Evolutionary conservation across 2,888 invertebrate genomes (phyloP).

Genomic region (Deilephila elpenor): DNA sequence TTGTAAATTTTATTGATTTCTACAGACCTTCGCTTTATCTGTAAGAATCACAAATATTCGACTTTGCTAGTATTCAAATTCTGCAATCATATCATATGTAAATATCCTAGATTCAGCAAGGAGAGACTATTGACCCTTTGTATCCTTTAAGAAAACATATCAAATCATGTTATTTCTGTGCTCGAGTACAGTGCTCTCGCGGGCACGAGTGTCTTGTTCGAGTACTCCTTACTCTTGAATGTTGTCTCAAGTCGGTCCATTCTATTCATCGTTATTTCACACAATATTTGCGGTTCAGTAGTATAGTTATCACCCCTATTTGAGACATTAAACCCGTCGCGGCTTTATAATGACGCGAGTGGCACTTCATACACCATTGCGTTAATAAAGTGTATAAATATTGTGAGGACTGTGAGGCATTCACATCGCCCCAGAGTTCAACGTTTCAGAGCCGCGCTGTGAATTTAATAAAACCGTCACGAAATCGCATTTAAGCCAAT

Average conservation of each 20-base stretch:
- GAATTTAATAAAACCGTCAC: slow-evolving; percentile 25
- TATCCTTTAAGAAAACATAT: neutral
- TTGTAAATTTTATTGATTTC: neutral
- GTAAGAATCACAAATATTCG: neutral
- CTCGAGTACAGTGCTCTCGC: neutral
- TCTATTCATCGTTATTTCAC: slow-evolving; percentile 2
- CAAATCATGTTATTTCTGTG: neutral
- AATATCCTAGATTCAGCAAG: neutral
- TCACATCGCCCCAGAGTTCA: slow-evolving; percentile 19
- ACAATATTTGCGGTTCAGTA: slow-evolving; percentile 7
- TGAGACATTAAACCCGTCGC: slow-evolving; percentile 1
- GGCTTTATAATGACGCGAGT: neutral
- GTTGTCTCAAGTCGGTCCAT: slow-evolving; percentile 8
- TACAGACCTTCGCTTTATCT: neutral
- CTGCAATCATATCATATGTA: neutral
- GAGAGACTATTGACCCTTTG: neutral
- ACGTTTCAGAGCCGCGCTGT: slow-evolving; percentile 16
- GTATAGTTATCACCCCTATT: slow-evolving; percentile 5
- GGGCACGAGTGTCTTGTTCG: neutral
- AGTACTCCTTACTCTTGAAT: neutral
- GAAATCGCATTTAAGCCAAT: slow-evolving; percentile 26
- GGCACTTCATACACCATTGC: neutral
- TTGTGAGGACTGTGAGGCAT: slow-evolving; percentile 14
- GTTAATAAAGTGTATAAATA: slow-evolving; percentile 19
- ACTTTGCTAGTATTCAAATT: neutral